Conservation (phyloP, 2,113 vertebrate species). For the Scalopus aquaticus region DNA sequence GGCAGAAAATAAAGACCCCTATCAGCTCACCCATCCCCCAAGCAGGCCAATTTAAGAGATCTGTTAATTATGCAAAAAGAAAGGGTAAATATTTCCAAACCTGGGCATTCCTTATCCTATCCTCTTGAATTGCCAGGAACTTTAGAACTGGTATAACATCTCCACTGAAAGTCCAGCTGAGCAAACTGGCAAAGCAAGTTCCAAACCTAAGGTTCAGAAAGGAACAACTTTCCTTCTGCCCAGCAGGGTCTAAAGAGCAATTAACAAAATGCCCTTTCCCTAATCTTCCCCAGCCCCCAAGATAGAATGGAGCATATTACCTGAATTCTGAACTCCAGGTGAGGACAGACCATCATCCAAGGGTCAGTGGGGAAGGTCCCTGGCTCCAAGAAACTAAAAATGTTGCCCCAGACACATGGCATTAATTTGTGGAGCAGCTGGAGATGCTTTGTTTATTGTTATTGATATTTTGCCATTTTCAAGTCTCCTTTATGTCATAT, state of each 20-base stretch:
- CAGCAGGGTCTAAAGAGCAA: neutral
- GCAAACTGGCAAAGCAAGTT: too few relatives aligned
- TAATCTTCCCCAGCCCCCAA: neutral
- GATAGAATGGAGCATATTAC: neutral
- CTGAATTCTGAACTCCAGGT: neutral
- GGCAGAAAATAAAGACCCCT: neutral
- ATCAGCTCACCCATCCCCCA: neutral
- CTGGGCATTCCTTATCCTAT: neutral
- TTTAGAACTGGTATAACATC: neutral
- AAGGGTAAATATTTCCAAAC: slow-evolving; percentile 7
- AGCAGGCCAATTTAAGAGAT: neutral
- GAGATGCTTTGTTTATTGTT: neutral
- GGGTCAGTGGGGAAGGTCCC: neutral
- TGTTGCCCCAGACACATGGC: neutral
- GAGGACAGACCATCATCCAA: neutral
- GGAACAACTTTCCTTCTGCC: neutral
- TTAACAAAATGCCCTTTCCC: neutral
- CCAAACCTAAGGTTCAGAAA: neutral
- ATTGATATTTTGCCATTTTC: neutral
- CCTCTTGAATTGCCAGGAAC: neutral
- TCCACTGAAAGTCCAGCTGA: neutral
- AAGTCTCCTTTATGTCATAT: neutral
- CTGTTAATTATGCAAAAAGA: neutral
- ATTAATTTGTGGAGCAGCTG: neutral
- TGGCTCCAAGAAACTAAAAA: neutral